Evolutionary conservation across 2,888 invertebrate species (phyloP), one percentile per base, ranked within the genome.

Genomic region (Zaprionus bogoriensis): DNA sequence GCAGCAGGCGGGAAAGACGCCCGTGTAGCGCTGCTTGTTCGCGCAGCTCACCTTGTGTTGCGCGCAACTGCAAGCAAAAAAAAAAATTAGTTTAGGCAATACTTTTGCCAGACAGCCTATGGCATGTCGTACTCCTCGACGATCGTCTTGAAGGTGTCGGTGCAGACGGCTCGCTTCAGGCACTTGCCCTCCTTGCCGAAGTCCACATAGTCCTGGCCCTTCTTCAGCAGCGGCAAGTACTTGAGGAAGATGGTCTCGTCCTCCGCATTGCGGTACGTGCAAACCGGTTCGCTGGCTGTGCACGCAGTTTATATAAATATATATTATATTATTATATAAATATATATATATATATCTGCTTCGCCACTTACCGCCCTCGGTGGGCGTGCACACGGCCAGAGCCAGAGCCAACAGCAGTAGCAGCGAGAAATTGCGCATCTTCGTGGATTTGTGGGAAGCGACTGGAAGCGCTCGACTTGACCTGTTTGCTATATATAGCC

Each of bases 1-100:
- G 25, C 89, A 89, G 52, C 89, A 89, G 38, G 77, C 86, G 0
- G 89, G 89, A 57, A 90, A 89, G 2, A 90, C 89, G 10, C 89
- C 90, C 10, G 80, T 79, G 27, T 65, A 90, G 7, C 83, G 81
- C 50, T 87, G 82, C 51, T 83, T 89, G 54, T 90, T 90, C 19
- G 58, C 61, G 47, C 89, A 89, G 17, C 71, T 88, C 7, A 89
- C 75, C 2, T 71, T 73, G 45, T 78, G 78, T 38, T 81, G 69
- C 17, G 72, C 63, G 47, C 89, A 89, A 4, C 89, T 89, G 60
- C 14, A 12, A 4, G 10, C 4, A 54, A 57, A 25, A 7, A 4
- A 48, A 1, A 7, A 1, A 42, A 20, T 2, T 3, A 9, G 6
- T 1, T 9, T 14, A 10, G 10, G n/a, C 25, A 19, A 5, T 3